Evolutionary conservation across 2,888 invertebrate genomes (phyloP).

Genomic region (Coenonympha glycerion): DNA sequence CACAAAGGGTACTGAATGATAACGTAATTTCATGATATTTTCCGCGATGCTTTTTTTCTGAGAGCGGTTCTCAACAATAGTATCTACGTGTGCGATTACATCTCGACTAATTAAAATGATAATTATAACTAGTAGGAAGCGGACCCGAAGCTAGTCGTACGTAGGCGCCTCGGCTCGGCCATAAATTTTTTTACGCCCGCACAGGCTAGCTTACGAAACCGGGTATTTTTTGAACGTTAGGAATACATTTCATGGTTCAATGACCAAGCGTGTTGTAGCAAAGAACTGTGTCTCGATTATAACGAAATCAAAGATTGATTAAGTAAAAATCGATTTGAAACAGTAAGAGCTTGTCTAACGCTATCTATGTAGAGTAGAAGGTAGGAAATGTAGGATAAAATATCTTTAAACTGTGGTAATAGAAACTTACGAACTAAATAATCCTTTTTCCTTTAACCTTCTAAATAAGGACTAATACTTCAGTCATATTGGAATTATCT

Average conservation of each 20-base stretch:
- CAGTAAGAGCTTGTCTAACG: not conserved
- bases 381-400: too few species aligned
- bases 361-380: not conserved
- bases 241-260: slow-evolving; percentile 25
- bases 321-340: not conserved
- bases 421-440: too few species aligned
- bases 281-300: slow-evolving; percentile 5
- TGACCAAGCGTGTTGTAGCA: slow-evolving; percentile 17
- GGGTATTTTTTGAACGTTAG: slow-evolving; percentile 30
- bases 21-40: not conserved
- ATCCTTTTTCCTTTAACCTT: too few species aligned
- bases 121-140: slow-evolving; percentile 69
- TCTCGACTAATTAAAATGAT: slow-evolving; percentile 52
- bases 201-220: slow-evolving; percentile 42
- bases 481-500: too few species aligned
- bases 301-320: not conserved
- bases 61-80: slow-evolving; percentile 52
- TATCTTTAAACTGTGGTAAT: too few species aligned
- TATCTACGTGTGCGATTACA: slow-evolving; percentile 34
- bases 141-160: slow-evolving; percentile 52
- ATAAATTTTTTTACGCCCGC: slow-evolving; percentile 58
- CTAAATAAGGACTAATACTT: too few species aligned
- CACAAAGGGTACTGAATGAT: too few species aligned
- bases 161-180: slow-evolving; percentile 51
- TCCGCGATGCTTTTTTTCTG: slow-evolving; percentile 31